Base-by-base conservation (phyloP, 2,888 invertebrate genomes). In the Zaprionus obscuricornis region DNA sequence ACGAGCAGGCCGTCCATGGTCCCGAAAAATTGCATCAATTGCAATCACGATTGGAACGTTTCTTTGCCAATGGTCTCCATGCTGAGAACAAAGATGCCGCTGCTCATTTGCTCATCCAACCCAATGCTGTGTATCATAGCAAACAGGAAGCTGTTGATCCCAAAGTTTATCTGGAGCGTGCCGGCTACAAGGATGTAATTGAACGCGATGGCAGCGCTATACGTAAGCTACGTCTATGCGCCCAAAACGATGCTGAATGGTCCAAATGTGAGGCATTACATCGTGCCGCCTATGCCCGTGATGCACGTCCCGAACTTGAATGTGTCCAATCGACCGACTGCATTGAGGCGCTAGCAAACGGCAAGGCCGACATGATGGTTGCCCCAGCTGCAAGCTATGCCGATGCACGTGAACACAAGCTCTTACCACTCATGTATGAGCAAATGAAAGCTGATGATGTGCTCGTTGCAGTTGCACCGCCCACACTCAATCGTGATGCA, bases 281-380 rank as follows among this genome's bases (percentile, higher is more conserved):
- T 0, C 92, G 92, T 57, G 94, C 94, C 20, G 94, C 96, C 0
- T 95, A 93, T 88, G 94, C 96, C 1, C 92, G 96, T 51, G 94
- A 96, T 82, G 93, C 96, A 31, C 92, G 96, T 3, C 97, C 97
- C 0, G 93, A 93, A 69, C 92, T 97, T 39, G 94, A 95, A 83
- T 98, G 97, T 86, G 93, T 94, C 33, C 91, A 92, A 27, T 92
- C 92, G 17, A 92, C 93, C 37, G 92, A 93, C 34, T 90, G 90
- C 29, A 62, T 88, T 17, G 67, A 83, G 45, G 81, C 87, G 3
- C 74, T 90, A 11, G 64, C 78, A 27, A 74, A 74, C 16, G 55
- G 47, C 26, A 81, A 88, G 50, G 88, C 89, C 2, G 90, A 90
- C 69, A 71, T 87, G 57, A 66, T 73, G 1, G 73, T 87, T 0